A percentile compares a stretch with the other conserved stretches of the same genome.
These are phyloP conservation scores for Mizuhopecten yessoensis DNA, from an alignment of 1,140 invertebrate genomes.

Conservation along the genomic window DNA sequence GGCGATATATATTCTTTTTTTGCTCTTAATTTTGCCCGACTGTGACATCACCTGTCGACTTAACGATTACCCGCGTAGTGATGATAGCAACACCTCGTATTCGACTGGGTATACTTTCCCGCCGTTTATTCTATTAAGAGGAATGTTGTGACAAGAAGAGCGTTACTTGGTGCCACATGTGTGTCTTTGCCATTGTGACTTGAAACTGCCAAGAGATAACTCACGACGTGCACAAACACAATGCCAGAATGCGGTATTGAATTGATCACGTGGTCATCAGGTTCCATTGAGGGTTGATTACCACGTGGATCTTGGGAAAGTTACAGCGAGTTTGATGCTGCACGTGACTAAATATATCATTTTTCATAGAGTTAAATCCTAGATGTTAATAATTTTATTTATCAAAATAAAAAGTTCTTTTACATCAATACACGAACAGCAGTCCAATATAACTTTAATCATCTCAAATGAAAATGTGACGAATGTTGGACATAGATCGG, in stretches of 20 bases:
- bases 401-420: too few relatives aligned
- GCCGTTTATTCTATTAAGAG: not conserved
- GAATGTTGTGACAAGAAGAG: not conserved
- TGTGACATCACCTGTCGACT: not conserved
- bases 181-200: not conserved
- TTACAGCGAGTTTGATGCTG: too few relatives aligned
- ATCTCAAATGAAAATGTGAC: not conserved
- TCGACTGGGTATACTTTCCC: not conserved
- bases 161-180: not conserved
- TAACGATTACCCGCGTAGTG: not conserved
- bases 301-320: too few relatives aligned
- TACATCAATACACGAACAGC: too few relatives aligned
- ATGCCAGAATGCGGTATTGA: not conserved
- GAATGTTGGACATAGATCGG: not conserved
- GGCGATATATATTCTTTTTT: too few relatives aligned
- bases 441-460: not conserved
- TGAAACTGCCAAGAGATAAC: not conserved
- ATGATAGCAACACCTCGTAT: not conserved
- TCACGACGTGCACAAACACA: not conserved
- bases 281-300: too few relatives aligned
- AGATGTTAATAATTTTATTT: too few relatives aligned
- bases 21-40: too few relatives aligned
- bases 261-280: too few relatives aligned
- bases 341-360: too few relatives aligned
- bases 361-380: too few relatives aligned